Conservation (phyloP, 92 coral and sea anemone genomes). For the Anthopleura xanthogrammica region DNA sequence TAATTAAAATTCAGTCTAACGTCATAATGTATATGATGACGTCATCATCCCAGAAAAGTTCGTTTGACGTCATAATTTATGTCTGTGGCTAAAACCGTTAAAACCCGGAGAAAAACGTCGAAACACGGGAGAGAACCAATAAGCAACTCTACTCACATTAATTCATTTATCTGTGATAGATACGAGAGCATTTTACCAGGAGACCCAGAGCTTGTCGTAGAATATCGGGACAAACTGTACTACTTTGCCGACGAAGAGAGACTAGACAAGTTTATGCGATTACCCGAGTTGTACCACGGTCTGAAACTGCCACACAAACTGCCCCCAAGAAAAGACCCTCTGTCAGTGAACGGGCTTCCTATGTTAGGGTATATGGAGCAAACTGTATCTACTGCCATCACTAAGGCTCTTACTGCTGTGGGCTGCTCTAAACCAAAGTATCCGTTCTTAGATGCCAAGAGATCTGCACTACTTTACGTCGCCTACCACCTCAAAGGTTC, state of each 20-base stretch:
- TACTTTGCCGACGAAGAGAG: slow-evolving; percentile 85
- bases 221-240: slow-evolving; percentile 76
- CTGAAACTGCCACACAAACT: slow-evolving; percentile 90
- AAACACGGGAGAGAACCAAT: too few species aligned
- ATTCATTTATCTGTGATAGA: slow-evolving; percentile 28
- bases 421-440: slow-evolving; percentile 96
- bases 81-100: too few species aligned
- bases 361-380: slow-evolving; percentile 98
- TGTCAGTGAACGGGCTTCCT: slow-evolving; percentile 79
- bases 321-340: slow-evolving; percentile 85
- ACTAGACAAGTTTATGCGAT: slow-evolving; percentile 85
- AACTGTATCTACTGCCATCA: slow-evolving; percentile 86
- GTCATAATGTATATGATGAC: too few species aligned
- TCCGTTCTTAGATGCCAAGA: slow-evolving; percentile 87
- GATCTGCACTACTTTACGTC: slow-evolving; percentile 83
- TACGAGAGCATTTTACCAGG: slow-evolving; percentile 91
- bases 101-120: too few species aligned
- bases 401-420: slow-evolving; percentile 89
- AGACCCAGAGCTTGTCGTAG: slow-evolving; percentile 86
- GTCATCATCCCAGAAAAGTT: too few species aligned
- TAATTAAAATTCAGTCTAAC: too few species aligned
- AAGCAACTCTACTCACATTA: too few species aligned
- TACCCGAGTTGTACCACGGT: slow-evolving; percentile 83
- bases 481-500: slow-evolving; percentile 94
- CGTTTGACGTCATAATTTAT: too few species aligned